Percentiles rank a stretch among this genome's conserved stretches.
Conservation (phyloP, 2,797 vertebrate species). For the Centropyge bicolor region DNA sequence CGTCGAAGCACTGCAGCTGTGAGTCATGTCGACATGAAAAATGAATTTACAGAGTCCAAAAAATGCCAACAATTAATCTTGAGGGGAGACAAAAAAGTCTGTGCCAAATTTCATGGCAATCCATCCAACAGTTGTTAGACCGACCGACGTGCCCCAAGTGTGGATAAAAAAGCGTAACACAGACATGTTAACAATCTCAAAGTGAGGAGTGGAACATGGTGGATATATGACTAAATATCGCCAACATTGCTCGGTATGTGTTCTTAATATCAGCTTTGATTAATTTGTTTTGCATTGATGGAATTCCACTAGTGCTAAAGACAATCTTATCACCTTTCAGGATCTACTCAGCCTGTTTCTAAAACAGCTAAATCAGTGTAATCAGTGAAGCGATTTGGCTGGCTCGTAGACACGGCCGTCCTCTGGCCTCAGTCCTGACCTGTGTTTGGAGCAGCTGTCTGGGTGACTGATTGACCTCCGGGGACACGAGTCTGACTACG, state of each 20-base stretch:
- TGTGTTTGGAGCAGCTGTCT: conserved; percentile 59
- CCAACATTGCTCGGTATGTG: not conserved
- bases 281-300: conserved; percentile 8
- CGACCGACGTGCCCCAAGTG: not conserved
- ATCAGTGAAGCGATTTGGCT: conserved; percentile 49
- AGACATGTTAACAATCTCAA: not conserved
- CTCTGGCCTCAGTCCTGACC: conserved; percentile 49
- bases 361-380: conserved; percentile 38
- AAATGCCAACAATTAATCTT: not conserved
- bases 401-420: conserved; percentile 31
- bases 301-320: conserved; percentile 10
- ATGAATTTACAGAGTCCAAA: not conserved
- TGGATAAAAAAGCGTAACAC: not conserved
- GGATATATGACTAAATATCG: not conserved
- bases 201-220: not conserved
- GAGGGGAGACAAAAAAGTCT: not conserved
- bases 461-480: conserved; percentile 72
- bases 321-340: conserved; percentile 31
- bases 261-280: conserved; percentile 7
- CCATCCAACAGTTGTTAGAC: not conserved
- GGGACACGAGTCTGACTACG: conserved; percentile 59
- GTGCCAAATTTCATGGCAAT: not conserved
- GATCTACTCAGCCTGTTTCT: conserved; percentile 42
- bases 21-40: not conserved
- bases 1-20: not conserved